Base-by-base conservation (phyloP, 2,113 vertebrate species). In the Mungos mungo region DNA sequence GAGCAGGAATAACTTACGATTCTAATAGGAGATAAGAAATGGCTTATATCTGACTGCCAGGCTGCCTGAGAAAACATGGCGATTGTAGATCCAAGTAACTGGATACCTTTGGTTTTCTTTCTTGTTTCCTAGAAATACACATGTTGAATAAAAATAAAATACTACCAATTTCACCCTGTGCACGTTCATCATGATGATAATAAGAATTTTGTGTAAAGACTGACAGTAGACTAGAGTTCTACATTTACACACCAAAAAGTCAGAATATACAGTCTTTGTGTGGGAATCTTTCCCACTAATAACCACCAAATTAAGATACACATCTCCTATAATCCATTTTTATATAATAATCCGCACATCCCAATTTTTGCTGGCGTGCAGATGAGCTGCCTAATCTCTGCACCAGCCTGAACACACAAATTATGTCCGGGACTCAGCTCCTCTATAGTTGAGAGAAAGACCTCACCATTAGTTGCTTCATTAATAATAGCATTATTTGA, bases 21-120 rank as follows among this genome's bases (percentile, higher is more conserved):
- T 96, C 87, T 96, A 96, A 95, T 60, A 90, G 92, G 50, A 97
- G 98, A 98, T 97, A 97, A 98, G 95, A 94, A 97, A 97, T 91
- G 85, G 91, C 85, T 96, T 97, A 60, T 88, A 82, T 85, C 90
- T 92, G 68, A 90, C 84, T 92, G 33, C 57, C 31, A 35, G 82
- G 25, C 95, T 97, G 86, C 90, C 92, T 93, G 95, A 95, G 85
- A 96, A 86, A 79, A 83, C 77, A 57, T 89, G 92, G 80, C 0
- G 10, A 96, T 92, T 95, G 92, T 3, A 96, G 96, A 98, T 92
- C 57, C 82, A 96, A 92, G 80, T 60, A 80, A 84, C 74, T 74
- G 87, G 91, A 47, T 95, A 71, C 47, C 91, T 93, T 87, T 72
- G 65, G 52, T 93, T 94, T 96, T 85, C 93, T 95, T 94, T 92